A percentile compares a stretch with the other conserved stretches of the same genome.
Conservation (phyloP, 2,888 invertebrate species). For the Miltochrista miniata region DNA sequence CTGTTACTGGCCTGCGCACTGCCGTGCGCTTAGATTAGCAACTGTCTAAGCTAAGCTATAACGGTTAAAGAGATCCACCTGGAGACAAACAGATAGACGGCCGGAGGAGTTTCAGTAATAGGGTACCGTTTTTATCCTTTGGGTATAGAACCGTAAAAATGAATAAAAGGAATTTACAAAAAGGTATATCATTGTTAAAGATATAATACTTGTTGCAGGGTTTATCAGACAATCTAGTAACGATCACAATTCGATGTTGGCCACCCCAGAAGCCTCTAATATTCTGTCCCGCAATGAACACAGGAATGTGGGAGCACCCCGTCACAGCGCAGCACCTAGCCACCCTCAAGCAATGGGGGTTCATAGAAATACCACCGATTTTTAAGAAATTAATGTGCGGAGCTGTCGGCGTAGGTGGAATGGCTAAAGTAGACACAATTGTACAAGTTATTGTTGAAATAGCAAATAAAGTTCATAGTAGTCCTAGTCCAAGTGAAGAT, state of each 20-base stretch:
- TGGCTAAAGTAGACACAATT: conserved; percentile 95
- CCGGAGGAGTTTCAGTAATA: too few species aligned
- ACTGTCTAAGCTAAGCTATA: too few species aligned
- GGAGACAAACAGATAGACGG: too few species aligned
- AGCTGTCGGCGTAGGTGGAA: conserved; percentile 96
- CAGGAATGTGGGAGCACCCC: conserved; percentile 98
- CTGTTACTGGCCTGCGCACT: too few species aligned
- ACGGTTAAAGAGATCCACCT: too few species aligned
- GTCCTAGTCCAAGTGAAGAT: background rate
- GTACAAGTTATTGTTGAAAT: conserved; percentile 68
- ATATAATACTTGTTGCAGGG: conserved; percentile 78
- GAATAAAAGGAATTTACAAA: too few species aligned
- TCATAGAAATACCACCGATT: conserved; percentile 92
- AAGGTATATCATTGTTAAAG: too few species aligned
- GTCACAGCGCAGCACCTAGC: conserved; percentile 90
- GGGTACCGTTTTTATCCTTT: too few species aligned
- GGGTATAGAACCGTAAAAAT: too few species aligned
- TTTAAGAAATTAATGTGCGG: conserved; percentile 96
- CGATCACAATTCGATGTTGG: conserved; percentile 97
- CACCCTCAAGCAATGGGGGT: conserved; percentile 91
- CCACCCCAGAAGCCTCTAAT: conserved; percentile 91
- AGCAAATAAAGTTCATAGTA: conserved; percentile 24
- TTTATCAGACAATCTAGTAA: conserved; percentile 96
- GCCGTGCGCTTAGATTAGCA: too few species aligned
- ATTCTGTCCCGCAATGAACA: conserved; percentile 99